Percentiles rank a stretch among this genome's conserved stretches.
phyloP scores from a whole-genome alignment of 1,140 invertebrate genomes.

The Nomia melanderi region DNA sequence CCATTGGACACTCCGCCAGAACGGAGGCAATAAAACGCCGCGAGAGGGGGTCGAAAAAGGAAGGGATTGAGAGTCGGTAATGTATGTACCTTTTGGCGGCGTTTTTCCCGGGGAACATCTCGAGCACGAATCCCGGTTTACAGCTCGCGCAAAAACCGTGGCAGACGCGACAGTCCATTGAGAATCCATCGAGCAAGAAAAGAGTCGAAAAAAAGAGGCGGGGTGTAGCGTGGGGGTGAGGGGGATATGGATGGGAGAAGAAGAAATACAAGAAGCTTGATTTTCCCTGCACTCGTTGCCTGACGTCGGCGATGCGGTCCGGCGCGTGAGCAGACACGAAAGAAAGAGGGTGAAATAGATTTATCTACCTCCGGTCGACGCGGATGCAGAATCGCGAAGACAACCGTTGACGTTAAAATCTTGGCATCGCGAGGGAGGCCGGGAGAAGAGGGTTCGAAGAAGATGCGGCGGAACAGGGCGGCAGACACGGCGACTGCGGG shows the following conservation, averaged over 20 bases:
- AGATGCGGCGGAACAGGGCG: neutral
- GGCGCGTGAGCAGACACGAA: neutral
- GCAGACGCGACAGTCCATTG: slow-evolving; percentile 5
- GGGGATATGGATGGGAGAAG: too few relatives aligned
- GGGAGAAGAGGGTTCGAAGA: neutral
- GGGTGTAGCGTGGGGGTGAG: too few relatives aligned
- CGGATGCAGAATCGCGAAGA: neutral
- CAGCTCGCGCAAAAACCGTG: neutral
- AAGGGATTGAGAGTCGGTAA: neutral
- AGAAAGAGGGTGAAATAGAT: neutral
- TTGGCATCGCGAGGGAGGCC: too few relatives aligned
- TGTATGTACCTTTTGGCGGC: neutral
- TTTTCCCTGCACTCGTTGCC: neutral
- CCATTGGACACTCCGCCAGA: too few relatives aligned
- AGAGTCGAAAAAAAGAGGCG: too few relatives aligned
- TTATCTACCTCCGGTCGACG: neutral
- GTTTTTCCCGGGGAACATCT: neutral
- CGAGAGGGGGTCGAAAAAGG: too few relatives aligned
- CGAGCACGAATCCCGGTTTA: slow-evolving; percentile 1
- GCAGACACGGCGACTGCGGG: neutral
- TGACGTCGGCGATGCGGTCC: neutral
- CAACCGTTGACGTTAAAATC: slow-evolving; percentile 6
- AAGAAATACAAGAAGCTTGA: neutral
- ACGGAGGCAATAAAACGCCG: too few relatives aligned
- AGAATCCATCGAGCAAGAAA: neutral